Conservation (phyloP, 2,888 invertebrate species). For the Hipparchia semele region DNA sequence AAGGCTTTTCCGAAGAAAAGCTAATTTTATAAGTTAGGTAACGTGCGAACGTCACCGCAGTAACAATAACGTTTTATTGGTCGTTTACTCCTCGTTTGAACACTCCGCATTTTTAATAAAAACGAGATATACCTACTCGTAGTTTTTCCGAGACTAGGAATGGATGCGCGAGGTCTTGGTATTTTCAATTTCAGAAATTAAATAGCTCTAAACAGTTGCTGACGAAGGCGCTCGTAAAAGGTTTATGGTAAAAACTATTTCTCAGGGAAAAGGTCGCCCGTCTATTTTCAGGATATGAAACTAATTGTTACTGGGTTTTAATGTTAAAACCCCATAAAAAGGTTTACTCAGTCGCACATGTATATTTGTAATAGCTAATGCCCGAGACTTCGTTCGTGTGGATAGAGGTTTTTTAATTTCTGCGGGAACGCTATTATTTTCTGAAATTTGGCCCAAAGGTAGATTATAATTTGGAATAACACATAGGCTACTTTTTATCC, state of each 20-base stretch:
- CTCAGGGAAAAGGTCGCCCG: conserved; percentile 19
- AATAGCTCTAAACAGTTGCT: conserved; percentile 54
- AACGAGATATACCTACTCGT: conserved; percentile 58
- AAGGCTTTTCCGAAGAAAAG: conserved; percentile 41
- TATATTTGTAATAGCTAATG: not conserved
- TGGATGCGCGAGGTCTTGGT: conserved; percentile 55
- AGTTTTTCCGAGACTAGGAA: conserved; percentile 66
- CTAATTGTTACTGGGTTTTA: not conserved
- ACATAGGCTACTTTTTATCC: too few relatives aligned
- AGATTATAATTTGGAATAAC: too few relatives aligned
- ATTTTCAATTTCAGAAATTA: conserved; percentile 69
- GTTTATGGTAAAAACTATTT: conserved; percentile 30
- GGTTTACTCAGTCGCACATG: too few relatives aligned
- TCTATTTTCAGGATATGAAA: conserved; percentile 16
- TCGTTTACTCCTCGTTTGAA: conserved; percentile 74
- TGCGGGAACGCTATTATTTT: too few relatives aligned
- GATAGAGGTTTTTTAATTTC: too few relatives aligned
- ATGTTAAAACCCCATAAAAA: not conserved
- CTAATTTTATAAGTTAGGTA: conserved; percentile 79
- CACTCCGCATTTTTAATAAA: conserved; percentile 78
- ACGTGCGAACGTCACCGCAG: conserved; percentile 76
- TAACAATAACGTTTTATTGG: conserved; percentile 80
- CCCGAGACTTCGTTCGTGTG: too few relatives aligned
- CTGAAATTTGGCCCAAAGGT: too few relatives aligned
- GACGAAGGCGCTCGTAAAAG: conserved; percentile 37